Conservation (phyloP, 2,797 vertebrate species). For the Zalophus californianus region DNA sequence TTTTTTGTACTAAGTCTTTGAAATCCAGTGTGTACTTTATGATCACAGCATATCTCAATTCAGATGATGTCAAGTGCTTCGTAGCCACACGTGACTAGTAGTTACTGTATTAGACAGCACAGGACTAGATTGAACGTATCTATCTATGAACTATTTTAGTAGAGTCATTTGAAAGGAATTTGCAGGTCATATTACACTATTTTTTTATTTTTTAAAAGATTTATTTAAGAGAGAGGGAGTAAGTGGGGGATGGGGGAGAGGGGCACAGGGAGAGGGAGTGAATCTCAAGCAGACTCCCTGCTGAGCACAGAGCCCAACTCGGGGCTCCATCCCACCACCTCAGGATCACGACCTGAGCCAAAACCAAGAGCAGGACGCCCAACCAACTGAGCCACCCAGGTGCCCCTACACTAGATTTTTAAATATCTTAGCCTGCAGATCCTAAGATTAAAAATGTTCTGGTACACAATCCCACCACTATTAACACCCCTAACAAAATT, state of each 20-base stretch:
- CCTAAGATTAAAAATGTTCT: constrained; percentile 19
- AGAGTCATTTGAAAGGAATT: constrained; percentile 47
- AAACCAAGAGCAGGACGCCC: background rate
- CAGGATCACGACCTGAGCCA: background rate
- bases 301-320: background rate
- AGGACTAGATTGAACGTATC: background rate
- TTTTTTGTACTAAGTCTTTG: background rate
- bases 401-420: constrained; percentile 34
- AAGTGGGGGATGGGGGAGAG: background rate
- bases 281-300: background rate
- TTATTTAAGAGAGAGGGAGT: background rate
- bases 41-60: background rate
- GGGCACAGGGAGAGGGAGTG: background rate
- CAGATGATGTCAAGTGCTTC: background rate
- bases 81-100: background rate
- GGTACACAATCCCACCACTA: background rate
- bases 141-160: background rate
- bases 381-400: background rate
- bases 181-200: background rate
- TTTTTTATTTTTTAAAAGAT: background rate
- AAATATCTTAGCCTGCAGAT: background rate
- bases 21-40: background rate
- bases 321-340: background rate
- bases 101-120: background rate
- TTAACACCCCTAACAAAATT: background rate